Base-by-base conservation (phyloP, 2,888 invertebrate genomes). In the Dromius quadrimaculatus region DNA sequence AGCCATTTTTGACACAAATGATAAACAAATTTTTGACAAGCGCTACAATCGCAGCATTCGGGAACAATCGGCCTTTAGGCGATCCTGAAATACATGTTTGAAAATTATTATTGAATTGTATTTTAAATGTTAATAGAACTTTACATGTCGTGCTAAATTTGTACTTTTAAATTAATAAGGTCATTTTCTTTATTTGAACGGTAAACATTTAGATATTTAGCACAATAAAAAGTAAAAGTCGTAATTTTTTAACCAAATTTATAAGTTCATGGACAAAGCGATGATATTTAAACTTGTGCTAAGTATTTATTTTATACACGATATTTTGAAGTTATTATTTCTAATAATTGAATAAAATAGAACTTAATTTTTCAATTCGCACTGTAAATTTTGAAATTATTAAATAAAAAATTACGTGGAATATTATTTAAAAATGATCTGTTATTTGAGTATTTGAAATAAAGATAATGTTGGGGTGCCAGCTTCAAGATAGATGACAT, bases 1-100 rank as follows among this genome's bases (percentile, higher is more conserved):
- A 85, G 89, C 90, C 92, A 92, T 92, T 71, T 41, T 61, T 11
- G 17, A 61, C 61, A 38, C 34, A 32, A 17, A 22, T 15, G 15
- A 41, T 41, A 41, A 41, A 41, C 15, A 41, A 41, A 41, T 20
- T 47, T 47, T 47, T 15, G 47, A 20, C 5, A 32, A 32, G 32
- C 13, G 61, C 61, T 22, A 13, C 1, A 69, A 15, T 19, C 13
- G 4, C 19, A 17, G 28, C 19, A 17, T 17, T 69, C 69, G 69
- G 15, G 15, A 15, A 15, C 9, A 4, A 1, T 41, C 68, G 68
- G 13, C 4, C 1, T 28, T 28, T 6, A 32, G 19, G 11, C 47
- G 20, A 11, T 28, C n/a, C 8, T 28, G 28, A 28, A 28, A 28
- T 28, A 28, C n/a, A 36, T 9, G 2, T 2, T 36, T 36, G n/a